phyloP scores from a whole-genome alignment of 1,140 invertebrate species.

The Drosophila bifasciata region DNA sequence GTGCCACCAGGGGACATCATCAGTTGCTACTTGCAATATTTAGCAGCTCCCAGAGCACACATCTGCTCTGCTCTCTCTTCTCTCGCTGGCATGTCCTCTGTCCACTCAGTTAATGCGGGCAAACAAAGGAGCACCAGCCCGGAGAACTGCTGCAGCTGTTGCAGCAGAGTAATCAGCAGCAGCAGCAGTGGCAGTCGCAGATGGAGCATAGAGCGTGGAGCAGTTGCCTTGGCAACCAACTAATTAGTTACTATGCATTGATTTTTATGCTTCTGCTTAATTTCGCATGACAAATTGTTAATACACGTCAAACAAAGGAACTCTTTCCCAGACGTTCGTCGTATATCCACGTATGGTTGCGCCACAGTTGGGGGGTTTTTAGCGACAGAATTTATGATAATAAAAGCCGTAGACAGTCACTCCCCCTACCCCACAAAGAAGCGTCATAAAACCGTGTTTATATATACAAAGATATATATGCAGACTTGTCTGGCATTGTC shows the following conservation, averaged over 20 bases:
- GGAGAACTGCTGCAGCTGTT: constrained; percentile 46
- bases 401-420: constrained; percentile 67
- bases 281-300: constrained; percentile 79
- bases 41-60: constrained; percentile 40
- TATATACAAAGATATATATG: constrained; percentile 9
- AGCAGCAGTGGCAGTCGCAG: constrained; percentile 25
- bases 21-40: constrained; percentile 67
- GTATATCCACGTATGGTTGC: constrained; percentile 19
- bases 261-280: constrained; percentile 71
- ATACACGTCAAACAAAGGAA: constrained; percentile 65
- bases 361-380: constrained; percentile 17
- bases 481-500: constrained; percentile 14
- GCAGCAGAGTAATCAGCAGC: constrained; percentile 63
- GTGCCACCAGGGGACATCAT: constrained; percentile 69
- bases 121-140: constrained; percentile 64
- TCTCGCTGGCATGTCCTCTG: constrained; percentile 25
- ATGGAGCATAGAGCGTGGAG: constrained; percentile 3
- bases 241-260: constrained; percentile 79
- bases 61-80: constrained; percentile 42
- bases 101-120: constrained; percentile 70
- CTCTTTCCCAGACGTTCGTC: constrained; percentile 4
- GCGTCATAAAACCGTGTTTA: constrained; percentile 45
- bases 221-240: constrained; percentile 38
- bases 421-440: constrained; percentile 20
- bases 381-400: constrained; percentile 70